Percentiles rank a stretch among this genome's conserved stretches.
Conservation (phyloP, 2,113 vertebrate genomes). For the Junco hyemalis region DNA sequence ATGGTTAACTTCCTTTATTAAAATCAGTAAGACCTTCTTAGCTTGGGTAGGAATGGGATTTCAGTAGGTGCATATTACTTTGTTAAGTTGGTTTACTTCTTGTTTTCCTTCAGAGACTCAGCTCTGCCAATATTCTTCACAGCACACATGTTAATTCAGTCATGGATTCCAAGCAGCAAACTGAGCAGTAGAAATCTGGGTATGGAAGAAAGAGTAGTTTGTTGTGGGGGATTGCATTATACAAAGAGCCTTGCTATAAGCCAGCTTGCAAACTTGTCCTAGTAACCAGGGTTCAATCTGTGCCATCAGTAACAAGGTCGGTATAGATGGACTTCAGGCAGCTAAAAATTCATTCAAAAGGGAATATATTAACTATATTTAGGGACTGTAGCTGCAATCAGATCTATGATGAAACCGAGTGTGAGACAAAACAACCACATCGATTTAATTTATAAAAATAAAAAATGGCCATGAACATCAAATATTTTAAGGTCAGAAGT, state of each 20-base stretch:
- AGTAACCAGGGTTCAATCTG: neutral
- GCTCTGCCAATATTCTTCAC: neutral
- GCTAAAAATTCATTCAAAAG: neutral
- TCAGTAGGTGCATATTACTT: neutral
- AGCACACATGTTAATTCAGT: neutral
- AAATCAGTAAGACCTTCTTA: neutral
- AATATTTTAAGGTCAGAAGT: slow-evolving; percentile 16
- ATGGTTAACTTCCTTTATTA: neutral
- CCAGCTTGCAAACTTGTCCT: neutral
- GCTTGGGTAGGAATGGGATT: neutral
- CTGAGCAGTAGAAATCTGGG: neutral
- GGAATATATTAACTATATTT: neutral
- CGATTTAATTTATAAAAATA: neutral
- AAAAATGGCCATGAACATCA: neutral
- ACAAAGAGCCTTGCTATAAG: neutral
- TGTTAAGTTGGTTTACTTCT: neutral
- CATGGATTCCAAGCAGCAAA: neutral
- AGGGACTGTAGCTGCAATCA: neutral
- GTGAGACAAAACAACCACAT: neutral
- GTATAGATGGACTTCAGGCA: neutral
- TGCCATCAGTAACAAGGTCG: neutral
- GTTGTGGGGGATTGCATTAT: neutral
- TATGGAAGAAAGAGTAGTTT: neutral
- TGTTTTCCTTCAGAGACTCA: neutral
- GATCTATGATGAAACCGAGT: neutral